Evolutionary conservation across 2,888 invertebrate species (phyloP), one percentile per base, ranked within the genome.

Genomic region (Tiphia femorata): DNA sequence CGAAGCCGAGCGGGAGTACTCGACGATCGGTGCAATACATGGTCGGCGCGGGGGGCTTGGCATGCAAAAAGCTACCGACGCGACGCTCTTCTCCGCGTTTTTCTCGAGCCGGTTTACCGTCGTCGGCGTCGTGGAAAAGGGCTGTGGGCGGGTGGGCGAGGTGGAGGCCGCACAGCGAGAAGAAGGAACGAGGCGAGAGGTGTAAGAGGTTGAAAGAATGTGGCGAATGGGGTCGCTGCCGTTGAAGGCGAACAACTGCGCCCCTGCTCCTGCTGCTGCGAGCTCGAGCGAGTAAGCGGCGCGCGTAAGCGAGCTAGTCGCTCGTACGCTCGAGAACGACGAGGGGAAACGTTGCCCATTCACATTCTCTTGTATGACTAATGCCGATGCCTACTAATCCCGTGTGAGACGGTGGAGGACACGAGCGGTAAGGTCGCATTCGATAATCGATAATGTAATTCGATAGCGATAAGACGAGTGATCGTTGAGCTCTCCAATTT

Each of bases 221-320:
- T 73, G 70, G 76, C 77, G 71, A 80, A 81, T 78, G 80, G 76
- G 80, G 81, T 78, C 81, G 80, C 80, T 77, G 77, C 72, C 78
- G 79, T 75, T 77, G 81, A 81, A 81, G 81, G 81, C 71, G 69
- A 81, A 79, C 80, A 70, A 75, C 78, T 80, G 75, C 43, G 48
- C 57, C 49, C 27, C 48, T 49, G 54, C 60, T 56, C 35, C 63
- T 52, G 53, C 41, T 56, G 61, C n/a, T n/a, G n/a, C n/a, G 30
- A 38, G 49, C 21, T 7, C 27, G n/a, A 5, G 51, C 50, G 42
- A 41, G n/a, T n/a, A n/a, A n/a, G 30, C 41, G 47, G 42, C 44
- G 47, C 41, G 49, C 52, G 52, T n/a, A 27, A 25, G 33, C 12
- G 12, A 29, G 6, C 29, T 29, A 14, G 33, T 46, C 63, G 59